Evolutionary conservation across 2,888 invertebrate species (phyloP).

Genomic region (Leptinotarsa tumamoca): DNA sequence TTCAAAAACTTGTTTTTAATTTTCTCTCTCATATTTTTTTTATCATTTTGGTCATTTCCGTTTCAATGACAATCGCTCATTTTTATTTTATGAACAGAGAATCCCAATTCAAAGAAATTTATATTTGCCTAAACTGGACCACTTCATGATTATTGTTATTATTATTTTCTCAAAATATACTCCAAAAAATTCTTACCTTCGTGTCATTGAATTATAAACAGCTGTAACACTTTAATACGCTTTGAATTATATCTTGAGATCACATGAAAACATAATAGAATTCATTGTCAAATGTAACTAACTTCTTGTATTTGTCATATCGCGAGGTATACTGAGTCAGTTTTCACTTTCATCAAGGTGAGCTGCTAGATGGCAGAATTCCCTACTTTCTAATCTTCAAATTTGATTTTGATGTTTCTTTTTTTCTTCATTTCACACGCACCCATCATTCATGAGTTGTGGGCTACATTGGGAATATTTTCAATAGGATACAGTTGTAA

Average conservation of each 20-base stretch:
- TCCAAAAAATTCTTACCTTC: neutral
- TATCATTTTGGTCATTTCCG: too few relatives aligned
- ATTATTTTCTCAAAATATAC: too few relatives aligned
- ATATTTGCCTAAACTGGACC: too few relatives aligned
- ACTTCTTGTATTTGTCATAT: constrained; percentile 18
- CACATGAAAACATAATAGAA: constrained; percentile 8
- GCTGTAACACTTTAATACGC: neutral
- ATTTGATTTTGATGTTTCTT: neutral
- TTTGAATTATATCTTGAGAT: neutral
- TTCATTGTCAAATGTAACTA: neutral
- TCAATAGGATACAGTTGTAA: neutral
- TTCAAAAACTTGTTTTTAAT: too few relatives aligned
- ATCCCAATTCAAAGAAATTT: too few relatives aligned
- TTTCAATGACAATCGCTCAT: too few relatives aligned
- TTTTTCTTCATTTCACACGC: neutral
- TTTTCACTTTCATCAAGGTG: constrained; percentile 23
- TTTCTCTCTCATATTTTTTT: too few relatives aligned
- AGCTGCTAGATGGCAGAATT: constrained; percentile 19
- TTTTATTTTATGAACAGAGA: too few relatives aligned
- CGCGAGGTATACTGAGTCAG: neutral
- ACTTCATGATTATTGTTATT: too few relatives aligned
- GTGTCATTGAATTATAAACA: neutral
- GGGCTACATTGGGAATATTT: neutral
- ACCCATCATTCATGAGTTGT: neutral
- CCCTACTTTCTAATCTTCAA: constrained; percentile 22